Percentiles rank a stretch among this genome's conserved stretches.
Evolutionary conservation across 2,113 vertebrate species (phyloP).

Genomic region (Corythaeola cristata): DNA sequence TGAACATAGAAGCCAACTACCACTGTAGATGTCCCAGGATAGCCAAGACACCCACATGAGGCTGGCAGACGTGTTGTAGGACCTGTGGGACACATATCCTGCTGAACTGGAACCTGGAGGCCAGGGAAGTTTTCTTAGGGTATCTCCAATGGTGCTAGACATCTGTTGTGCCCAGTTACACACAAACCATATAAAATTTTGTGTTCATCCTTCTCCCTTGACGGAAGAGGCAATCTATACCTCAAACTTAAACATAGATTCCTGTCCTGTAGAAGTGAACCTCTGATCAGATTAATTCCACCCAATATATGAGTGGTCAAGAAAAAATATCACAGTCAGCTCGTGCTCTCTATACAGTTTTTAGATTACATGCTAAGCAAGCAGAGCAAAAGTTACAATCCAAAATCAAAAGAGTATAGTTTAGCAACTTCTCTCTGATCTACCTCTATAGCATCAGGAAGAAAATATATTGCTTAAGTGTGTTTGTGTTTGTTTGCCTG

Average conservation of each 20-base stretch:
- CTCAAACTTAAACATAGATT: background rate
- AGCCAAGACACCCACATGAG: background rate
- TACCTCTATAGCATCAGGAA: background rate
- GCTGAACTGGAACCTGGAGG: background rate
- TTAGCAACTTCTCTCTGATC: background rate
- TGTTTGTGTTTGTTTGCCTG: background rate
- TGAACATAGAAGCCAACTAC: background rate
- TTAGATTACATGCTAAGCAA: background rate
- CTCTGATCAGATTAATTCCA: background rate
- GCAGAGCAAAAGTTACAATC: background rate
- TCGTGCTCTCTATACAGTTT: background rate
- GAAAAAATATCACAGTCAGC: background rate
- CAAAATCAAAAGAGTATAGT: background rate
- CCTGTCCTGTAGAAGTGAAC: background rate
- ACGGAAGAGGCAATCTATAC: background rate
- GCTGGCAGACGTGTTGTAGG: background rate
- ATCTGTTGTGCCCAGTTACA: background rate
- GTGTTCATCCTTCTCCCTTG: background rate
- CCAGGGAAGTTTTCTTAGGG: background rate
- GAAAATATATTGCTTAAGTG: background rate
- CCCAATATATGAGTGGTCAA: background rate
- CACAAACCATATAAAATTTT: background rate
- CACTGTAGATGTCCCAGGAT: background rate
- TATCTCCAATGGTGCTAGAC: background rate
- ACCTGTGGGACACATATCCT: background rate